Conservation (phyloP, 2,888 invertebrate species). For the Synergus itoensis region DNA sequence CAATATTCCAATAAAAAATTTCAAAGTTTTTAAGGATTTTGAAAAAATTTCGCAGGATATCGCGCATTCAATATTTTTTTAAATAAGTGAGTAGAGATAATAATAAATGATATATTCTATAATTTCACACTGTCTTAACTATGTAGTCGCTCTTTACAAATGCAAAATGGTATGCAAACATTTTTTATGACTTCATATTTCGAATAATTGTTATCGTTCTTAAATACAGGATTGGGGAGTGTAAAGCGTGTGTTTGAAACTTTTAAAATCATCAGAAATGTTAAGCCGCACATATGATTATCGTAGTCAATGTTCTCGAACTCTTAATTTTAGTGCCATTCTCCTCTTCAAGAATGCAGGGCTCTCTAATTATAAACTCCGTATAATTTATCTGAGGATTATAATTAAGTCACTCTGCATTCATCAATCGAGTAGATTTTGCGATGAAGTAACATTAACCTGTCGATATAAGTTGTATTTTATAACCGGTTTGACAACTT, state of each 20-base stretch:
- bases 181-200: slow-evolving; percentile 2
- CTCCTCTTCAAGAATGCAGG: background rate
- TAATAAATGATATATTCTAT: background rate
- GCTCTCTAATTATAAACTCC: slow-evolving; percentile 12
- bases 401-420: slow-evolving; percentile 35
- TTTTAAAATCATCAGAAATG: slow-evolving; percentile 3
- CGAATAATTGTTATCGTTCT: slow-evolving; percentile 26
- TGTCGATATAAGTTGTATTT: slow-evolving; percentile 27
- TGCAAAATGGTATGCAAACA: background rate
- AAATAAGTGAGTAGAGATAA: background rate
- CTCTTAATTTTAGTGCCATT: slow-evolving; percentile 17
- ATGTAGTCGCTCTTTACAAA: background rate
- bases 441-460: slow-evolving; percentile 27
- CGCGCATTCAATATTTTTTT: background rate
- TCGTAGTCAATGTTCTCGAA: slow-evolving; percentile 14
- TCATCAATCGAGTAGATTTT: background rate
- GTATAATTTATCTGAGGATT: background rate
- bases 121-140: background rate
- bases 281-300: slow-evolving; percentile 3
- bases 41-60: no score
- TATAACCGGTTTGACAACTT: slow-evolving; percentile 15
- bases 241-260: slow-evolving; percentile 1
- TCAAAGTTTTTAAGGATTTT: background rate
- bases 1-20: background rate
- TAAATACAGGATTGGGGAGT: slow-evolving; percentile 14